These are phyloP conservation scores for Cacoxenus indagator DNA, from an alignment of 2,888 invertebrate species.

Conservation along the genomic window DNA sequence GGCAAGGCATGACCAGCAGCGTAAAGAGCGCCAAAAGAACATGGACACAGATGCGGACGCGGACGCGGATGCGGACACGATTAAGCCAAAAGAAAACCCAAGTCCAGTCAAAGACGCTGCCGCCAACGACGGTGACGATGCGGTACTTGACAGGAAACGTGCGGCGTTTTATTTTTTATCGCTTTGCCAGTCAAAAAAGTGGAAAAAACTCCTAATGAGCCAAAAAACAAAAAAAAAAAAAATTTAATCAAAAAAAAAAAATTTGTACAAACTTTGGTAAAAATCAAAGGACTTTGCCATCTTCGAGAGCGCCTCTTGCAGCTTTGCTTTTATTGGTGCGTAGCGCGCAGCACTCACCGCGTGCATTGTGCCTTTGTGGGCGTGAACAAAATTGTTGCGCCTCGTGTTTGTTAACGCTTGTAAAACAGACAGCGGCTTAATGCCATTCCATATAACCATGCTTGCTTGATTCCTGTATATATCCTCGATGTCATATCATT, in stretches of 20 bases:
- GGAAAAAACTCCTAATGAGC: conserved; percentile 64
- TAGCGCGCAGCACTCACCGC: neutral
- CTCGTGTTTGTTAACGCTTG: conserved; percentile 57
- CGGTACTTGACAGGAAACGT: conserved; percentile 30
- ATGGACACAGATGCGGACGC: too few relatives aligned
- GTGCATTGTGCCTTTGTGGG: conserved; percentile 13
- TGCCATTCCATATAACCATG: too few relatives aligned
- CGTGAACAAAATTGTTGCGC: conserved; percentile 51
- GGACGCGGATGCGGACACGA: neutral
- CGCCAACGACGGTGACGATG: neutral
- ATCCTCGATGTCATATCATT: too few relatives aligned
- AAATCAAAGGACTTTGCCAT: conserved; percentile 54
- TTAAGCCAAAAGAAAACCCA: neutral
- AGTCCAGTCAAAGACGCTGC: neutral
- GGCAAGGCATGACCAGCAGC: too few relatives aligned
- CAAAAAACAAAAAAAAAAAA: conserved; percentile 38
- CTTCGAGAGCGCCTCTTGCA: neutral
- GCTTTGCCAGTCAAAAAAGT: conserved; percentile 56
- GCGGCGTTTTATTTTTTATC: conserved; percentile 54
- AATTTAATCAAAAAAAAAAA: conserved; percentile 30
- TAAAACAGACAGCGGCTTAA: too few relatives aligned
- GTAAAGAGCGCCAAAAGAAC: too few relatives aligned
- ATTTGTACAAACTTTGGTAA: conserved; percentile 56
- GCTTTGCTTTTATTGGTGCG: neutral
- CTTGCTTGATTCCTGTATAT: conserved; percentile 20